Base-by-base conservation (phyloP, 2,888 invertebrate species). In the Polia nebulosa region DNA sequence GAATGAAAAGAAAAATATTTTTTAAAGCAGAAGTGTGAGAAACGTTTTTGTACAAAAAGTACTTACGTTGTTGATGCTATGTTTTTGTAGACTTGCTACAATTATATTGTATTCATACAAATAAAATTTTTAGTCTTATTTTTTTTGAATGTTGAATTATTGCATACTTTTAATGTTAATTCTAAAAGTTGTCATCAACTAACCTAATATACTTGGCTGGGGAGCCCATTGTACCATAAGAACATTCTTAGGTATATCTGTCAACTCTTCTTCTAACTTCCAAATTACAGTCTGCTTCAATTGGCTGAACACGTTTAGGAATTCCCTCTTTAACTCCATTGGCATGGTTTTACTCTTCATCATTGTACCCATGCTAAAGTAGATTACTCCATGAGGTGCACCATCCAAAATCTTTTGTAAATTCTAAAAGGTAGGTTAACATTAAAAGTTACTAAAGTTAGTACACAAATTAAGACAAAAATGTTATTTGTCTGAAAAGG, bases 311-410 rank as follows among this genome's bases (percentile, higher is more conserved):
- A 91, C 86, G 22, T 89, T 81, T 2, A 95, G 47, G 2, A 96
- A 83, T 1, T 79, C 81, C 45, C 79, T 83, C 52, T 89, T 90
- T 3, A 91, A 64, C 44, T 87, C 77, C 3, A 86, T 85, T 0
- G 94, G 90, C 74, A 95, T 80, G 0, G 89, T 85, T 45, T 86
- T 88, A 52, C 92, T 91, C 34, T 89, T 86, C 53, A 94, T 77
- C 44, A 90, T 89, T 0, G 93, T 90, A 0, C 96, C 96, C 89
- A 96, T 85, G 72, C 95, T 96, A 76, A 96, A 95, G 82, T 91
- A 94, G 32, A 96, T 91, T 0, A 94, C 94, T 1, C 96, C 96
- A 52, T 95, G 72, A 20, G 86, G 87, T 0, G 95, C 88, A 9
- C 82, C 85, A 34, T 94, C 93, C 80, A 96, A 80, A 53, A 87